These are phyloP conservation scores for Nothobranchius furzeri DNA, from an alignment of 2,113 vertebrate species.

Conservation along the genomic window DNA sequence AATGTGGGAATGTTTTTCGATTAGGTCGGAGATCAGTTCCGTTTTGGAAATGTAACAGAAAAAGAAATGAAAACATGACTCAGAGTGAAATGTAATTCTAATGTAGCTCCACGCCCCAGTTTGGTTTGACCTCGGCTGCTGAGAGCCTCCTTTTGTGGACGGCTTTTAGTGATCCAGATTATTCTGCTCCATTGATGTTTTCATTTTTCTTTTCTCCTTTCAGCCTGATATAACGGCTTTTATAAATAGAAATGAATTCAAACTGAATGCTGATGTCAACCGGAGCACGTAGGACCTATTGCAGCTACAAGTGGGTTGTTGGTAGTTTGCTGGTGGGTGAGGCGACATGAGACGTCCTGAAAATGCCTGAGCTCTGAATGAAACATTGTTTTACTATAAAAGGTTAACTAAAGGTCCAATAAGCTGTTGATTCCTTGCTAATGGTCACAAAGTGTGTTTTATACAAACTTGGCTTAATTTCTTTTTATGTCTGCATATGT, in stretches of 20 bases:
- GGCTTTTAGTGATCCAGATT: neutral
- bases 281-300: conserved; percentile 4
- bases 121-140: conserved; percentile 53
- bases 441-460: no score
- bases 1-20: conserved; percentile 52
- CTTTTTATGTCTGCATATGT: no score
- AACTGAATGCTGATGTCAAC: conserved; percentile 24
- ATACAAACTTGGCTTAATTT: no score
- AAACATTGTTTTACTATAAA: neutral
- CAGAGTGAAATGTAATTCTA: conserved; percentile 46
- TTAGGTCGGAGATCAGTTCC: conserved; percentile 37
- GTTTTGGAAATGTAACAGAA: conserved; percentile 35
- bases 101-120: conserved; percentile 42
- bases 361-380: neutral
- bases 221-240: conserved; percentile 10
- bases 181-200: conserved; percentile 28
- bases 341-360: neutral
- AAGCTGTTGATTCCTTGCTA: no score
- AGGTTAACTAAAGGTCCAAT: neutral
- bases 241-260: conserved; percentile 31
- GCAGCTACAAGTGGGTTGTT: conserved; percentile 14
- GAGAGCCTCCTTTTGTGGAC: conserved; percentile 22
- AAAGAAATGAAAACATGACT: conserved; percentile 34
- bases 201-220: conserved; percentile 25
- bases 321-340: conserved; percentile 6